A percentile compares a stretch with the other conserved stretches of the same genome.
Evolutionary conservation across 2,113 vertebrate genomes (phyloP).

Genomic region (Corvus cornix): DNA sequence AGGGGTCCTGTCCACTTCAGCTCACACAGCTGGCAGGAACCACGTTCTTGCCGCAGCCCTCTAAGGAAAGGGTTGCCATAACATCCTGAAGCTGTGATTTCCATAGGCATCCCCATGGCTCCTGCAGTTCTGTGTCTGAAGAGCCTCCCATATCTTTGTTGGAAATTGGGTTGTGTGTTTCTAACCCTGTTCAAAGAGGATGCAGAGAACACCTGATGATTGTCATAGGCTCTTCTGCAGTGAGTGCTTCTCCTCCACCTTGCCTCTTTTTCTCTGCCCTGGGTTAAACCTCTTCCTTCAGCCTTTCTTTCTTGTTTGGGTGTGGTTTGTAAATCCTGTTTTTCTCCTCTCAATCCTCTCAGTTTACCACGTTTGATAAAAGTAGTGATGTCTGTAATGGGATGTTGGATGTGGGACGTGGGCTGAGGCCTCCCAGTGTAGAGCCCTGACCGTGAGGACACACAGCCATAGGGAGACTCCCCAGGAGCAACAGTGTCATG

Average conservation of each 20-base stretch:
- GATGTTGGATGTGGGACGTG: neutral
- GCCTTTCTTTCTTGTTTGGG: neutral
- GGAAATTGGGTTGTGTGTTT: neutral
- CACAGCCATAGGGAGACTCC: neutral
- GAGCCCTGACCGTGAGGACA: neutral
- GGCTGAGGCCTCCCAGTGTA: neutral
- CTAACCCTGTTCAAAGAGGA: neutral
- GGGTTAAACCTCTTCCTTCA: neutral
- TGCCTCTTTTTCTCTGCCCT: neutral
- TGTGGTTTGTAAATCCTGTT: neutral
- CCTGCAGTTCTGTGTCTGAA: neutral
- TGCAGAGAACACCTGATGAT: neutral
- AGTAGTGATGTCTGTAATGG: neutral
- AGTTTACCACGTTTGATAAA: neutral
- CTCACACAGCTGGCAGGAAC: accelerated
- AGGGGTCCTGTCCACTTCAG: neutral
- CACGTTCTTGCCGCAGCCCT: accelerated
- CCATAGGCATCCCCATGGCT: neutral
- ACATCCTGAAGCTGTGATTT: neutral
- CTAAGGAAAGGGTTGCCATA: neutral
- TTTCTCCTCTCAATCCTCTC: neutral
- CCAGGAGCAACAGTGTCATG: accelerated
- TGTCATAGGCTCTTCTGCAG: neutral
- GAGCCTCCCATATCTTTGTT: neutral
- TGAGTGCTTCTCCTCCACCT: neutral